These are phyloP conservation scores for Caenorhabditis sp. DNA, from an alignment of 2,888 invertebrate species.

Conservation along the genomic window DNA sequence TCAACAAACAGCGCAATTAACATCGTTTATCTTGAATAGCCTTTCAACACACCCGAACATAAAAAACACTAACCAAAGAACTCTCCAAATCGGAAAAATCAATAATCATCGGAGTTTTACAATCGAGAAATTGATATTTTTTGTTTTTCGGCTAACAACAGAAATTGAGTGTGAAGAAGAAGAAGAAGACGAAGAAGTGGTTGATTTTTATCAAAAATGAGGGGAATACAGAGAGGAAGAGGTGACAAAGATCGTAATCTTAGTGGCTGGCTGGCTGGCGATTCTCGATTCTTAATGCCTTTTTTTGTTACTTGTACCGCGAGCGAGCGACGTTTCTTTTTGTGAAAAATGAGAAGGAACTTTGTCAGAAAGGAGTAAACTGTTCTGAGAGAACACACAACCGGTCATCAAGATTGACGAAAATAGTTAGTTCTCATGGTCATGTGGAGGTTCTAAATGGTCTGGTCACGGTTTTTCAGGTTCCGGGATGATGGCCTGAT, in stretches of 20 bases:
- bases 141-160: not conserved
- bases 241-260: conserved; percentile 3
- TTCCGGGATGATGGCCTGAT: too few relatives aligned
- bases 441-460: too few relatives aligned
- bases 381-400: too few relatives aligned
- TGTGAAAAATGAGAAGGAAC: not conserved
- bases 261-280: too few relatives aligned
- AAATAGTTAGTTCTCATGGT: too few relatives aligned
- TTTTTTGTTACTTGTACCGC: too few relatives aligned
- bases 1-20: not conserved
- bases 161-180: not conserved
- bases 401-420: too few relatives aligned
- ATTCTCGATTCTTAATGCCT: too few relatives aligned
- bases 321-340: not conserved
- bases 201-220: not conserved
- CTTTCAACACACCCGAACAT: not conserved
- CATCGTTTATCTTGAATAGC: not conserved
- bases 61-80: not conserved
- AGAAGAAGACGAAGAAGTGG: not conserved
- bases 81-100: conserved; percentile 4
- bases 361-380: too few relatives aligned
- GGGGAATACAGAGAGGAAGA: not conserved
- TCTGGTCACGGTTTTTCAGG: too few relatives aligned
- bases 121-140: too few relatives aligned
- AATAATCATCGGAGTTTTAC: not conserved